A percentile compares a stretch with the other conserved stretches of the same genome.
Conservation (phyloP, 2,113 vertebrate genomes). For the Gambusia affinis region DNA sequence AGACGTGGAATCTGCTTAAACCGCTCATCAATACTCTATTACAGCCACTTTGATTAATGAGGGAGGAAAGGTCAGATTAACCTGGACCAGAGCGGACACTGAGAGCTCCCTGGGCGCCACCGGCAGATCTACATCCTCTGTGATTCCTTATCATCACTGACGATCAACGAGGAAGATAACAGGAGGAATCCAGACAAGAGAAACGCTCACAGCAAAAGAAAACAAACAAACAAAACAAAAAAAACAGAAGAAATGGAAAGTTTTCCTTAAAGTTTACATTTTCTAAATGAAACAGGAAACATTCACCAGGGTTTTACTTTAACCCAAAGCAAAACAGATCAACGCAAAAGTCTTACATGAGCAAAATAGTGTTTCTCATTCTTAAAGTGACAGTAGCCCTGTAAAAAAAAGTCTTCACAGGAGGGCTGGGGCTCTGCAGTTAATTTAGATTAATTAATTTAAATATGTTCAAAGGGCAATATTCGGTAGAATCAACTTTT, state of each 20-base stretch:
- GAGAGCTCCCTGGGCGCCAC: slow-evolving; percentile 34
- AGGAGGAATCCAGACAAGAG: not conserved
- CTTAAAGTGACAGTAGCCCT: not conserved
- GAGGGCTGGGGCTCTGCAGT: too few species aligned
- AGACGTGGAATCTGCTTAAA: slow-evolving; percentile 6
- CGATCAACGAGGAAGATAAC: slow-evolving; percentile 2
- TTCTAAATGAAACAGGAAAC: too few species aligned
- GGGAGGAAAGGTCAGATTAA: slow-evolving; percentile 43
- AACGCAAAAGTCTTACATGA: not conserved
- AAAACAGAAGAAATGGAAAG: too few species aligned
- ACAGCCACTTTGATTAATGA: slow-evolving; percentile 52
- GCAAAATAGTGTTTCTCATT: not conserved
- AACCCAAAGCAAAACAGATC: not conserved
- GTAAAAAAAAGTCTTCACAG: too few species aligned
- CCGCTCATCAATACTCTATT: slow-evolving; percentile 58
- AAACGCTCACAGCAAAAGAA: not conserved
- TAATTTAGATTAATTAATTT: too few species aligned
- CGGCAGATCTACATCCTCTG: slow-evolving; percentile 18
- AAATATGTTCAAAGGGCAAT: too few species aligned
- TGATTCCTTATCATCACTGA: slow-evolving; percentile 8
- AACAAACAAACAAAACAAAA: not conserved
- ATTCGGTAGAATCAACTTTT: too few species aligned
- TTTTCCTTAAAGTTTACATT: too few species aligned
- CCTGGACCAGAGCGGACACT: slow-evolving; percentile 16
- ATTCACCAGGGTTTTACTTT: not conserved